phyloP scores from a whole-genome alignment of 1,140 invertebrate genomes.

The Anastrepha ludens region DNA sequence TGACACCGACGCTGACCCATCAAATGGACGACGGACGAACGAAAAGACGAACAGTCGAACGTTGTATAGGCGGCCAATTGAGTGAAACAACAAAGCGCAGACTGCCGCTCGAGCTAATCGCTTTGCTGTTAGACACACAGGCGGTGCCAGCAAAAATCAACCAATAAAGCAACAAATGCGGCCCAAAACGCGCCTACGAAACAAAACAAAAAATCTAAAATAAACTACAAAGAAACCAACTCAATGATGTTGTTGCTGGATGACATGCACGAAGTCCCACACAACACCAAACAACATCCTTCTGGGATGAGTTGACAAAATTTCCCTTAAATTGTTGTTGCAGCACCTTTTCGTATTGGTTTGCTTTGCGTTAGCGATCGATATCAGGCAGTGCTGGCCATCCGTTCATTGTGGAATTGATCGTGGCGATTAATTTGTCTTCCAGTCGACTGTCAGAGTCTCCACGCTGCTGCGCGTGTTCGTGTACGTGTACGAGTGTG shows the following conservation, averaged over 20 bases:
- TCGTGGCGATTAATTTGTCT: slow-evolving; percentile 74
- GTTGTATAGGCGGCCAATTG: neutral
- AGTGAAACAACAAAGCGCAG: slow-evolving; percentile 31
- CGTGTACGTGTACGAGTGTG: neutral
- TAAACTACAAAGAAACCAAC: neutral
- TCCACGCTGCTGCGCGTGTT: neutral
- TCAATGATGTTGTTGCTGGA: neutral
- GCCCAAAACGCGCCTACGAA: neutral
- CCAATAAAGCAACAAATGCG: slow-evolving; percentile 16
- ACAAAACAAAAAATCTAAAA: neutral
- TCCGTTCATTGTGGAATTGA: slow-evolving; percentile 66
- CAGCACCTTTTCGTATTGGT: neutral
- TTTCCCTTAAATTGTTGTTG: slow-evolving; percentile 17
- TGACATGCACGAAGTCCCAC: slow-evolving; percentile 14
- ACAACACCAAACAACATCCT: neutral
- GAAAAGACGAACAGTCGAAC: neutral
- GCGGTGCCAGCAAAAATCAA: slow-evolving; percentile 27
- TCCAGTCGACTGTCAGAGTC: slow-evolving; percentile 57
- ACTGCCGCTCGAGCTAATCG: slow-evolving; percentile 56
- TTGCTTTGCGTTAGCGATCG: neutral
- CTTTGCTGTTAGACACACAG: slow-evolving; percentile 55
- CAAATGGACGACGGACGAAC: neutral
- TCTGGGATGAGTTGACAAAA: slow-evolving; percentile 42
- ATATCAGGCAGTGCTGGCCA: slow-evolving; percentile 28
- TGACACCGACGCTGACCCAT: neutral